Conservation (phyloP, 2,888 invertebrate species). For the Papilio gigon region DNA sequence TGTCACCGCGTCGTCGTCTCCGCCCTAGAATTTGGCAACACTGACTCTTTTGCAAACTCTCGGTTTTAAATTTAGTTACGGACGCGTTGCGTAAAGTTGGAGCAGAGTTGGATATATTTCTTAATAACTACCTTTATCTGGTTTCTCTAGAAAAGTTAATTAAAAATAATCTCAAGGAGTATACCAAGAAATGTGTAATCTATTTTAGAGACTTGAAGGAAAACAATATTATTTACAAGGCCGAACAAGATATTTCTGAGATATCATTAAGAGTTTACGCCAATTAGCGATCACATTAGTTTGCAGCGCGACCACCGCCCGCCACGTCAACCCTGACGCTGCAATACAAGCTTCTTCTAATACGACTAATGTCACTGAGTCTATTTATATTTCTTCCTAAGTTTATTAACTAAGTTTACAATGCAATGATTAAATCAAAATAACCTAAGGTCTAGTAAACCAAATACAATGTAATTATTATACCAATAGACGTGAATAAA, state of each 20-base stretch:
- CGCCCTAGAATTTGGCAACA: no score
- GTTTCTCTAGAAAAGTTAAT: no score
- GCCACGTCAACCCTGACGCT: neutral
- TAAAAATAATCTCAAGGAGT: no score
- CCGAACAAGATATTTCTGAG: neutral
- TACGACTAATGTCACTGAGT: neutral
- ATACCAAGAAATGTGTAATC: no score
- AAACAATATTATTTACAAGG: neutral
- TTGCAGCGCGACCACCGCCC: neutral
- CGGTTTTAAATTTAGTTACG: no score
- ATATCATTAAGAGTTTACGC: neutral
- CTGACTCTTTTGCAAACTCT: no score
- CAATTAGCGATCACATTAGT: neutral
- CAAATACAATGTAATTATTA: no score
- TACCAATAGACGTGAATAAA: no score
- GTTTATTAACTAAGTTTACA: neutral
- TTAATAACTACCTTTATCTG: no score
- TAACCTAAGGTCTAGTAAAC: neutral
- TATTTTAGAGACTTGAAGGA: neutral
- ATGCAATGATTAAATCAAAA: neutral
- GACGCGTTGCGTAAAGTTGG: no score
- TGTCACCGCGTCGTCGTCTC: no score
- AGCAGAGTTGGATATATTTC: no score
- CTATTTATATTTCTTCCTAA: neutral
- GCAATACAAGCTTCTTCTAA: neutral